These are phyloP conservation scores for Mesorhabditis spiculigera DNA, from an alignment of 2,888 invertebrate genomes.

Conservation along the genomic window DNA sequence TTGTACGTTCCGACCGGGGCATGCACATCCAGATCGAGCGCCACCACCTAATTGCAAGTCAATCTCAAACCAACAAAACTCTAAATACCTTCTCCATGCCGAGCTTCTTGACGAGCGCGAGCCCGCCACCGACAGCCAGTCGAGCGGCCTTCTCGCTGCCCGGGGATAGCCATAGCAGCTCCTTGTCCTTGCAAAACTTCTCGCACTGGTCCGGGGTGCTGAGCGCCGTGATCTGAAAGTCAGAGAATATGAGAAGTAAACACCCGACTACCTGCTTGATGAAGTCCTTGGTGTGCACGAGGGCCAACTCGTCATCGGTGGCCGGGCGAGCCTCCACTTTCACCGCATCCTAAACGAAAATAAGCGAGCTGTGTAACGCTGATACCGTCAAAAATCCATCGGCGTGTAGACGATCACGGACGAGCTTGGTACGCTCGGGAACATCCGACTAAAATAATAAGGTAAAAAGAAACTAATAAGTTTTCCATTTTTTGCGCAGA, in stretches of 20 bases:
- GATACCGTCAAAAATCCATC: constrained; percentile 19
- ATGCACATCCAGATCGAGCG: neutral
- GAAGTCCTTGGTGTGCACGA: constrained; percentile 31
- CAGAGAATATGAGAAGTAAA: no score
- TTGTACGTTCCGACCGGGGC: no score
- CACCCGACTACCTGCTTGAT: constrained; percentile 14
- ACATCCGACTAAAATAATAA: constrained; percentile 18
- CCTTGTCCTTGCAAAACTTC: constrained; percentile 22
- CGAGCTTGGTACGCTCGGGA: constrained; percentile 36
- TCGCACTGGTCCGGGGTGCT: constrained; percentile 14
- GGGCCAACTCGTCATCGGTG: constrained; percentile 34
- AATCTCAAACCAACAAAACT: neutral
- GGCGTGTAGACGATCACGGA: constrained; percentile 28
- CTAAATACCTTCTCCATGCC: constrained; percentile 22
- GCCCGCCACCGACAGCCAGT: constrained; percentile 33
- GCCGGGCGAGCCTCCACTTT: constrained; percentile 33
- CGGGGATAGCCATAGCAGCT: constrained; percentile 38
- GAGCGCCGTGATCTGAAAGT: constrained; percentile 20
- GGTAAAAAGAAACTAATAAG: no score
- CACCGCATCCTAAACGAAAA: no score
- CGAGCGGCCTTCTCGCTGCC: constrained; percentile 33
- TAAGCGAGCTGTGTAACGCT: neutral
- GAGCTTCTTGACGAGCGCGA: constrained; percentile 37
- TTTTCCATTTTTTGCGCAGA: no score
- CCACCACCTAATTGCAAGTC: no score